Base-by-base conservation (phyloP, 2,113 vertebrate genomes). In the Ceyx cyanopectus region DNA sequence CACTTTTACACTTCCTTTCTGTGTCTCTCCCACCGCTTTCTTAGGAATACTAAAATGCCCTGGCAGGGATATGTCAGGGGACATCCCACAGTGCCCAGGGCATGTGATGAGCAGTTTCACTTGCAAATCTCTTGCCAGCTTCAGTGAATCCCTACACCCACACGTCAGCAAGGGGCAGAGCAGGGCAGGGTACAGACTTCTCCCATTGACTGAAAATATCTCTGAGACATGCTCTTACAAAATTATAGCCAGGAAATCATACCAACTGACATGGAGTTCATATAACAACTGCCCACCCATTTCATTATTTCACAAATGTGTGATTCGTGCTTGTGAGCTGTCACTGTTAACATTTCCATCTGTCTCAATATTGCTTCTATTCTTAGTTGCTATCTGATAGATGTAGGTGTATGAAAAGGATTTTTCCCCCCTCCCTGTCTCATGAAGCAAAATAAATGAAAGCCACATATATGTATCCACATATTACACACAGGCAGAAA, bases 231-330 rank as follows among this genome's bases (percentile, higher is more conserved):
- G 85, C 75, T 89, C 68, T 78, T 94, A 87, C 89, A 94, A 93
- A 95, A 92, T 90, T 78, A 67, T 32, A 93, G 58, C 88, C 90
- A 81, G 89, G 93, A 96, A 97, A 95, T 90, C 76, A 93, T 92
- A 89, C 60, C 22, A 0, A 93, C 89, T 94, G 94, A 94, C 94
- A 95, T 65, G 81, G 93, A 94, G 95, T 96, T 94, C 94, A 90
- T 81, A 43, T 97, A 97, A 97, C 95, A 95, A 95, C 95, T 94
- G 94, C 96, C 96, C 96, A 97, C 96, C 96, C 95, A 69, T 95
- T 96, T 94, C 93, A 96, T 97, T 97, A 96, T 97, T 97, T 90
- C 96, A 94, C 94, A 94, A 96, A 97, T 96, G 96, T 97, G 95
- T 91, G 95, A 96, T 97, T 95, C 83, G 89, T 96, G 94, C 96